Evolutionary conservation across 2,888 invertebrate genomes (phyloP), one percentile per base, ranked within the genome.

Genomic region (Aspidapion aeneum): DNA sequence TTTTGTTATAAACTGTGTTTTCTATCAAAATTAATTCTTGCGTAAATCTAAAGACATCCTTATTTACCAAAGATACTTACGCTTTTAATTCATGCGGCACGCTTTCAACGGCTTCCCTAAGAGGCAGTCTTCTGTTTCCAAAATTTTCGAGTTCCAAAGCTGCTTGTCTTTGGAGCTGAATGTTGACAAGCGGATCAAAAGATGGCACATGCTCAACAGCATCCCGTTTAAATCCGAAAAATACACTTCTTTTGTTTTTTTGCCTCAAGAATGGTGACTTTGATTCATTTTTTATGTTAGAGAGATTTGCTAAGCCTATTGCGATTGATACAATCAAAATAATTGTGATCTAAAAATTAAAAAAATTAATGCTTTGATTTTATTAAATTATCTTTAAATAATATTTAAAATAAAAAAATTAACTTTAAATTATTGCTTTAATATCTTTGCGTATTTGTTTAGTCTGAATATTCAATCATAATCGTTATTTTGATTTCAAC

Each of bases 41-140:
- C n/a, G n/a, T n/a, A n/a, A n/a, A n/a, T n/a, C n/a, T n/a, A n/a
- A n/a, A n/a, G n/a, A n/a, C n/a, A n/a, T n/a, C n/a, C n/a, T n/a
- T n/a, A n/a, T n/a, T n/a, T n/a, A n/a, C n/a, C n/a, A n/a, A n/a
- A n/a, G n/a, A n/a, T n/a, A 72, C 77, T 77, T 74, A 82, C 81
- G 78, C 70, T 69, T n/a, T n/a, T n/a, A n/a, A n/a, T n/a, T n/a
- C n/a, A 35, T 80, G 76, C 7, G 90, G 90, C 63, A 89, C 80
- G 72, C 86, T 89, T 79, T 93, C 93, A 1, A 93, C 91, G 1
- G 93, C 91, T 57, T 87, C 84, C 64, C 93, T 83, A 63, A 93
- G 81, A 0, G 93, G 93, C 58, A 88, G 74, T 64, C 78, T 78
- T 61, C 73, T 77, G 17, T 80, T 78, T 21, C 82, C 82, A 67